Conservation (phyloP, 1,140 invertebrate genomes). For the Aleiodes sp. region DNA sequence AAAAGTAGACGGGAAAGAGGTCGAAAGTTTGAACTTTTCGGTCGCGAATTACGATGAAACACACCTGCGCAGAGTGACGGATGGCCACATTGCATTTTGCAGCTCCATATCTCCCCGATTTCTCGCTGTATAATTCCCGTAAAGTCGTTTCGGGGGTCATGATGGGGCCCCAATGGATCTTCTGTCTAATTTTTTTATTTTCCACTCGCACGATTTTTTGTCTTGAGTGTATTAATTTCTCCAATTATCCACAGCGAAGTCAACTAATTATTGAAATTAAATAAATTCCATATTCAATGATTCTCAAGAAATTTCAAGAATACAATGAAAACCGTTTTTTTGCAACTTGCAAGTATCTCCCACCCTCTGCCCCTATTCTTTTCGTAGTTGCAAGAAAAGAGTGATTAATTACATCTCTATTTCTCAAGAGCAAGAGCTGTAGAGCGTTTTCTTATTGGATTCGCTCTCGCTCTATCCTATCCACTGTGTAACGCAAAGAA, state of each 20-base stretch:
- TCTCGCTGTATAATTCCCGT: constrained; percentile 65
- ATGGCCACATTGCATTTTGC: constrained; percentile 65
- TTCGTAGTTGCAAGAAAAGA: constrained; percentile 43
- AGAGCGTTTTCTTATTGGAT: background rate
- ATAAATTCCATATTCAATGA: no score
- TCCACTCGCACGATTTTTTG: no score
- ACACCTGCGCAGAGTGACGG: constrained; percentile 55
- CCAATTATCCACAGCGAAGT: no score
- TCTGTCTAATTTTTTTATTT: background rate
- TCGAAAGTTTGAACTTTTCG: background rate
- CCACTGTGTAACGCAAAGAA: background rate
- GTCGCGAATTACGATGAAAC: constrained; percentile 7
- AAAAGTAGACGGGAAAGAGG: background rate
- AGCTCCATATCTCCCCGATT: constrained; percentile 64
- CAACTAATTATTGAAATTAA: no score
- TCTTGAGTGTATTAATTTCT: no score
- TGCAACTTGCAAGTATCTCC: no score
- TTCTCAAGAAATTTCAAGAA: no score
- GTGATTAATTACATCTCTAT: constrained; percentile 60
- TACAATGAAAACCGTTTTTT: no score
- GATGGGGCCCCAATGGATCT: constrained; percentile 20
- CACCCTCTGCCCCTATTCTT: background rate
- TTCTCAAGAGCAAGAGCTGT: constrained; percentile 1
- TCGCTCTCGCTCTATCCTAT: background rate
- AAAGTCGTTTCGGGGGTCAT: constrained; percentile 60